phyloP scores from a whole-genome alignment of 2,113 vertebrate species.

The Otolemur garnettii region DNA sequence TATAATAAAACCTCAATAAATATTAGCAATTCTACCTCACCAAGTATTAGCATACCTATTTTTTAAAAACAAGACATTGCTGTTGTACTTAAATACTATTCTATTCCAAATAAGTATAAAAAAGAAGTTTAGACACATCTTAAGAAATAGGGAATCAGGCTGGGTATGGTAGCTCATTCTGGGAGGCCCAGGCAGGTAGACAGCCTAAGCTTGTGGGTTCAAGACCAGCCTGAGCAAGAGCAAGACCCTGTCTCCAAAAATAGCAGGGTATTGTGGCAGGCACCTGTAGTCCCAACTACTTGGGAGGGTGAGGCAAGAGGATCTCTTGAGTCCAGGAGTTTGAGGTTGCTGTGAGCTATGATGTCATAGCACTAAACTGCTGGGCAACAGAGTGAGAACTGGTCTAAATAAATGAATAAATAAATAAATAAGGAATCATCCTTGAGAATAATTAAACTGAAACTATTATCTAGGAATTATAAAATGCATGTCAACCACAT shows the following conservation, averaged over 20 bases:
- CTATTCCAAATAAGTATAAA: not conserved
- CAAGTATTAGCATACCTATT: not conserved
- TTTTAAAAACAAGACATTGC: slow-evolving; percentile 6
- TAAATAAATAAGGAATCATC: not conserved
- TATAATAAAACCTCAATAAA: slow-evolving; percentile 12
- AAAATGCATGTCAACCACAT: not conserved
- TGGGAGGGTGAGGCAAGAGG: too few species aligned
- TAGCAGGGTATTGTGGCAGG: too few species aligned
- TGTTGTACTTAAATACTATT: slow-evolving; percentile 26
- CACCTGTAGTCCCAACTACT: too few species aligned
- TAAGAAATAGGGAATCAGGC: not conserved
- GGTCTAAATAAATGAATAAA: not conserved
- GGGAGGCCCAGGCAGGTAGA: not conserved
- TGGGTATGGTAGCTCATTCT: not conserved
- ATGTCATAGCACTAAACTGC: too few species aligned
- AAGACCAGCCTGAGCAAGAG: too few species aligned
- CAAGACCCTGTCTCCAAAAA: too few species aligned
- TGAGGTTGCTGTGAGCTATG: too few species aligned
- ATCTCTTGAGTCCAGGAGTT: too few species aligned
- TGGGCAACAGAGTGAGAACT: too few species aligned
- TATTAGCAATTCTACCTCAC: slow-evolving; percentile 1
- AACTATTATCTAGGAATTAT: not conserved
- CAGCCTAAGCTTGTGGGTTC: too few species aligned
- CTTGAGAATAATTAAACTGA: not conserved
- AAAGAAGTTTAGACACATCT: not conserved